phyloP scores from a whole-genome alignment of 2,113 vertebrate genomes.

The crab-eating macaque (Macaca fascicularis) region DNA sequence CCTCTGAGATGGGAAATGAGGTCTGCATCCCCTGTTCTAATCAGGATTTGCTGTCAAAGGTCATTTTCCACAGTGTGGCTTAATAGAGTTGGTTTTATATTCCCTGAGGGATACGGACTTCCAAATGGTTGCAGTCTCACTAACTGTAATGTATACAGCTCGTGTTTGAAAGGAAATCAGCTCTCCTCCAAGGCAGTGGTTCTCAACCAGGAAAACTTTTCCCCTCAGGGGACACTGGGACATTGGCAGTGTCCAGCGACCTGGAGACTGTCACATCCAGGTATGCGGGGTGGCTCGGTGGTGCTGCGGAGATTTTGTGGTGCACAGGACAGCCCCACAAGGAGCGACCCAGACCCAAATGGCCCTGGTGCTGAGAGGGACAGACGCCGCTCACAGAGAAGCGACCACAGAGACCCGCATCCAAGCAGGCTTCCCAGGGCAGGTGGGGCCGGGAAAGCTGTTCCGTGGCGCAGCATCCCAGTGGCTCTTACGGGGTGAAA shows the following conservation, averaged over 20 bases:
- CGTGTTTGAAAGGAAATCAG: background rate
- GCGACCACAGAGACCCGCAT: background rate
- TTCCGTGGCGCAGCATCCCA: background rate
- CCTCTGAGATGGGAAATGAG: background rate
- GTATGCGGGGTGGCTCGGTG: background rate
- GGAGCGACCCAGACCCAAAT: too few species aligned
- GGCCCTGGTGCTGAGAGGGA: too few species aligned
- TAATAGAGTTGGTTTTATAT: background rate
- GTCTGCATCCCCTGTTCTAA: background rate
- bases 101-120: background rate
- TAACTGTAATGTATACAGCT: background rate
- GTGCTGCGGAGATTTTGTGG: background rate
- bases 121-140: background rate
- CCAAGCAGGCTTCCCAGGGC: background rate
- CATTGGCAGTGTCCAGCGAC: background rate
- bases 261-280: background rate
- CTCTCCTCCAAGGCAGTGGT: background rate
- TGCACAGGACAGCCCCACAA: background rate
- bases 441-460: background rate
- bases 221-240: background rate
- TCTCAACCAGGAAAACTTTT: background rate
- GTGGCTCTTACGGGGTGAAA: background rate
- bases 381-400: background rate
- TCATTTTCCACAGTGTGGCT: background rate
- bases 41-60: background rate